Percentiles rank a stretch among this genome's conserved stretches.
phyloP scores from a whole-genome alignment of 2,113 vertebrate species.

The Bostrychus sinensis region DNA sequence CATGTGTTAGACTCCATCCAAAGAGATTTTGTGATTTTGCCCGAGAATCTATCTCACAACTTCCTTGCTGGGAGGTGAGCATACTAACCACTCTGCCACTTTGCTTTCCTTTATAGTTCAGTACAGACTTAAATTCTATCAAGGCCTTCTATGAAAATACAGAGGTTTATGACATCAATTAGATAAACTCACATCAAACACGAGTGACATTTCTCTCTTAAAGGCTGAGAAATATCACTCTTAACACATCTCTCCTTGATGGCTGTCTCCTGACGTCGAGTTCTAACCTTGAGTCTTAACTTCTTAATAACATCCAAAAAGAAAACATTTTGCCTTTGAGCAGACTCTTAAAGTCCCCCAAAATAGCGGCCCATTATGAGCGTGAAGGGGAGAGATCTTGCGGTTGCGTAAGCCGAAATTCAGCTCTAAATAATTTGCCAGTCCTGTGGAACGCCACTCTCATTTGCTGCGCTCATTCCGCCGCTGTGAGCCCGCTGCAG shows the following conservation, averaged over 20 bases:
- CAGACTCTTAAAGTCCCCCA: slow-evolving; percentile 1
- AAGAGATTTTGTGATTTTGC: too few relatives aligned
- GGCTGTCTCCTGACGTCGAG: background rate
- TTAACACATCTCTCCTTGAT: background rate
- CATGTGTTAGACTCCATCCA: too few relatives aligned
- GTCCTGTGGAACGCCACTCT: slow-evolving; percentile 34
- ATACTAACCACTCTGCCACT: too few relatives aligned
- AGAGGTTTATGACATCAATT: background rate
- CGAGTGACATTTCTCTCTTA: background rate
- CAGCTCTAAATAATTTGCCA: slow-evolving; percentile 51
- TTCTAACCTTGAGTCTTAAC: background rate
- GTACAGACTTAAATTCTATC: too few relatives aligned
- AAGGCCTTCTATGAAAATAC: too few relatives aligned
- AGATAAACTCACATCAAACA: background rate
- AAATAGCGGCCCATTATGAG: slow-evolving; percentile 22
- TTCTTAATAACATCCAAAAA: background rate
- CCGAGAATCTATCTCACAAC: too few relatives aligned
- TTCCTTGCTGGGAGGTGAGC: too few relatives aligned
- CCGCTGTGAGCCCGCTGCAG: slow-evolving; percentile 24
- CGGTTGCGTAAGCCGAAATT: slow-evolving; percentile 30
- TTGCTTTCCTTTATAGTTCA: too few relatives aligned
- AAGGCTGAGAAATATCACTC: background rate
- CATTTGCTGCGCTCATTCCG: slow-evolving; percentile 34
- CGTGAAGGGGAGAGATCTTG: background rate
- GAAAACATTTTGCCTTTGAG: slow-evolving; percentile 13